Base-by-base conservation (phyloP, 1,140 invertebrate genomes). In the Macrobrachium nipponense region DNA sequence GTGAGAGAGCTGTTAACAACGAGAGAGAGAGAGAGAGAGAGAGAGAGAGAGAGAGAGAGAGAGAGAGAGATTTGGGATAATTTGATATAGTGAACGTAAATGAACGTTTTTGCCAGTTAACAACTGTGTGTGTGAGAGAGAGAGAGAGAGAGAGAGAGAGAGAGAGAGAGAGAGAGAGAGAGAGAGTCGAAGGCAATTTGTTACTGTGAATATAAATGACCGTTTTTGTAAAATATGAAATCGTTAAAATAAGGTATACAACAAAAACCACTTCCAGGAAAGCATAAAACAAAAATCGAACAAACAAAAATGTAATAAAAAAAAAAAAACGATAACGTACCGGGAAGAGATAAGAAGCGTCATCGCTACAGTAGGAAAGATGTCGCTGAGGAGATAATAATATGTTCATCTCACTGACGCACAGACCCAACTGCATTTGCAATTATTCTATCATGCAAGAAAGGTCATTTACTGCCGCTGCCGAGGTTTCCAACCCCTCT, bases 101-200 rank as follows among this genome's bases (percentile, higher is more conserved):
- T 58, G 75, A 58, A 58, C 20, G 73, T 43, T 27, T 43, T 27
- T 43, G 73, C 20, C 36, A 44, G 73, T 36, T 23, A 76, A 44
- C 27, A 44, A 76, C 23, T 5, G 73, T 43, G 73, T 58, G 73
- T 58, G 73, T 58, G 73, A 76, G 73, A n/a, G n/a, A n/a, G n/a
- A n/a, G n/a, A n/a, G n/a, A n/a, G n/a, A n/a, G 73, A 76, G 73
- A 76, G 73, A 76, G 73, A 76, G 73, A 76, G 73, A 76, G 73
- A 76, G 73, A 76, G 44, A 76, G 73, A 76, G 73, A 76, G 23
- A 76, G 73, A 76, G 73, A 76, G 12, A 43, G 73, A 43, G 73
- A 76, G 73, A 76, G 36, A 76, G 36, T 43, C 44, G n/a, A 51
- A 27, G 27, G 7, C 27, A 27, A 27, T n/a, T 23, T 43, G 73